Evolutionary conservation across 2,113 vertebrate species (phyloP).

Genomic region (Macaca fascicularis): T2T-MFA8v1.1 NC_088381.1:152733001-152733500

Average conservation of each 20-base stretch:
- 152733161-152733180: background rate
- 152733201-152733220: background rate
- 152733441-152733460: background rate
- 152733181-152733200: accelerated
- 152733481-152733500: background rate
- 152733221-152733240: background rate
- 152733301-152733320: background rate
- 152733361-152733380: background rate
- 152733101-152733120: background rate
- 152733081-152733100: background rate
- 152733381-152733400: background rate
- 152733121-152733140: background rate
- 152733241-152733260: background rate
- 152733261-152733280: background rate
- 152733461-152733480: background rate
- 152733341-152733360: background rate
- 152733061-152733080: background rate
- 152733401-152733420: background rate
- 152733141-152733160: background rate
- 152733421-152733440: background rate
- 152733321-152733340: background rate
- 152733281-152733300: background rate
- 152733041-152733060: background rate
- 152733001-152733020: background rate
- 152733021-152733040: background rate